Conservation (phyloP, 1,140 invertebrate species). For the Drosophila santomea region DNA sequence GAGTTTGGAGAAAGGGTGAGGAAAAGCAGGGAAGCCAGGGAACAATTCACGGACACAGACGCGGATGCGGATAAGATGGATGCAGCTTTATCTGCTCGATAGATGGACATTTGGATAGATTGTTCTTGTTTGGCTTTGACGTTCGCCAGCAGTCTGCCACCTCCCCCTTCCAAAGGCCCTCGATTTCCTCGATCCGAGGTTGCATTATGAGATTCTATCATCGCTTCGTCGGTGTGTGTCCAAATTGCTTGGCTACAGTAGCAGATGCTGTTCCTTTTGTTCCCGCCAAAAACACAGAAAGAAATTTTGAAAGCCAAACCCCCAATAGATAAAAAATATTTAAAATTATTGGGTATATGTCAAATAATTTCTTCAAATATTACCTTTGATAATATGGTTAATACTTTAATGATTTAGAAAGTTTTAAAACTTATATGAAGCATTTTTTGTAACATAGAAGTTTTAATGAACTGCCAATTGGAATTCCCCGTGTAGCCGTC, state of each 20-base stretch:
- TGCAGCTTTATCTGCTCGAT: conserved; percentile 81
- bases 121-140: conserved; percentile 83
- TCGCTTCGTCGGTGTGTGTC: conserved; percentile 55
- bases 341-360: background rate
- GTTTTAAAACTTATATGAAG: no score
- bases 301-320: background rate
- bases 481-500: conserved; percentile 6
- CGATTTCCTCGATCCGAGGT: conserved; percentile 1
- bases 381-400: no score
- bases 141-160: conserved; percentile 37
- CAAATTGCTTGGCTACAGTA: conserved; percentile 74
- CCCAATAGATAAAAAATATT: no score
- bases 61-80: conserved; percentile 43
- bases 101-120: conserved; percentile 84
- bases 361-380: no score
- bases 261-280: conserved; percentile 29
- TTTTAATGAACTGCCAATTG: background rate
- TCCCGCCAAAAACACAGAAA: conserved; percentile 7
- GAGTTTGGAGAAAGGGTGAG: conserved; percentile 18
- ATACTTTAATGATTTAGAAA: no score
- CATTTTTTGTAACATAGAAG: no score
- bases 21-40: conserved; percentile 4
- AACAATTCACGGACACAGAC: conserved; percentile 4
- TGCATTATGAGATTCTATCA: conserved; percentile 80
- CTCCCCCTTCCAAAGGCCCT: conserved; percentile 11